A percentile compares a stretch with the other conserved stretches of the same genome.
Evolutionary conservation across 2,888 invertebrate species (phyloP).

Genomic region (Melanostoma mellinum): DNA sequence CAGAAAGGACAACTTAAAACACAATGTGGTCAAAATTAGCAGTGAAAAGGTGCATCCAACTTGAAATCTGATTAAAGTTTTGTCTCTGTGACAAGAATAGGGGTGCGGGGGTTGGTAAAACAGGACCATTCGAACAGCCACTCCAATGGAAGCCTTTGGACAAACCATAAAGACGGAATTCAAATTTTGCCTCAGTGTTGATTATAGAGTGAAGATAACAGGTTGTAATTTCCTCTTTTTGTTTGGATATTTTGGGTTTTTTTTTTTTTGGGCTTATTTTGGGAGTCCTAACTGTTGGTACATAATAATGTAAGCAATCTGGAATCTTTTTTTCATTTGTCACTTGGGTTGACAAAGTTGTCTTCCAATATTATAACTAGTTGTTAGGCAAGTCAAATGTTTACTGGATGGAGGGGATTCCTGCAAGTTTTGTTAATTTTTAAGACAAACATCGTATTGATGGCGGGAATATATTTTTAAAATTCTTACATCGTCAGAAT

Average conservation of each 20-base stretch:
- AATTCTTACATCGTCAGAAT: too few species aligned
- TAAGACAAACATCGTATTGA: too few species aligned
- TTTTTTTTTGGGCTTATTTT: constrained; percentile 25
- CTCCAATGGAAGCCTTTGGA: constrained; percentile 28
- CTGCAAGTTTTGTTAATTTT: too few species aligned
- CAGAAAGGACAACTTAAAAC: constrained; percentile 61
- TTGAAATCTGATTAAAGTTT: constrained; percentile 71
- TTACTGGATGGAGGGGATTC: too few species aligned
- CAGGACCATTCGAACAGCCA: neutral
- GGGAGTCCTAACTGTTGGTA: neutral
- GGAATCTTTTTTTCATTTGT: too few species aligned
- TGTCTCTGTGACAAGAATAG: constrained; percentile 31
- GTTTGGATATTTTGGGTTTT: constrained; percentile 18
- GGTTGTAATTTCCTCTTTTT: constrained; percentile 66
- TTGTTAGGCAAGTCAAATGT: too few species aligned
- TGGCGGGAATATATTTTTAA: too few species aligned
- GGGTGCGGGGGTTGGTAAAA: neutral
- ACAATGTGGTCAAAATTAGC: constrained; percentile 73
- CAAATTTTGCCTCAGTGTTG: constrained; percentile 52
- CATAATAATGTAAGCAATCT: too few species aligned
- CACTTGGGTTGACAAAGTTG: too few species aligned
- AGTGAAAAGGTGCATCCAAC: constrained; percentile 72
- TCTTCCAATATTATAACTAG: too few species aligned
- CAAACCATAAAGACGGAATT: constrained; percentile 52
- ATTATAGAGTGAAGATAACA: constrained; percentile 57